A percentile compares a stretch with the other conserved stretches of the same genome.
phyloP scores from a whole-genome alignment of 64 coral and sea anemone species.

The Hydrozoanthus tunicans region DNA sequence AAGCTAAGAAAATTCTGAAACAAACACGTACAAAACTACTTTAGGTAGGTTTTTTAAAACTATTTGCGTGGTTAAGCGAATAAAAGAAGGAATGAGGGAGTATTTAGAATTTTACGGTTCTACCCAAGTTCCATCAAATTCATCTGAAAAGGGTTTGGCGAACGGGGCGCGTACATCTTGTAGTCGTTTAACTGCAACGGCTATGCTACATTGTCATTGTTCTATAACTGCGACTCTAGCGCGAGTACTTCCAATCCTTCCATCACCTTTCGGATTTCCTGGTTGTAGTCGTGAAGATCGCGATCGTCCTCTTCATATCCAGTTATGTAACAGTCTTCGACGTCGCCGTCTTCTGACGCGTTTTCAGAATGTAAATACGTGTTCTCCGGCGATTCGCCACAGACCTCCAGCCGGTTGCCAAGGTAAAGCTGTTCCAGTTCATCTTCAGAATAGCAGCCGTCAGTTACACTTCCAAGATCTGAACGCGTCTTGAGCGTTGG shows the following conservation, averaged over 20 bases:
- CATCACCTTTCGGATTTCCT: conserved; percentile 49
- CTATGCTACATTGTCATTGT: neutral
- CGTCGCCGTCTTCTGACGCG: conserved; percentile 78
- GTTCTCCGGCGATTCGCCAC: conserved; percentile 91
- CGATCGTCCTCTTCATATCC: conserved; percentile 38
- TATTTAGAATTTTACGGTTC: no score
- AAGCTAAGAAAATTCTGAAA: no score
- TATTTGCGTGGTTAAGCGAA: neutral
- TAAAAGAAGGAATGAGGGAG: neutral
- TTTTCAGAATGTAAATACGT: conserved; percentile 91
- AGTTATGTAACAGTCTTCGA: conserved; percentile 36
- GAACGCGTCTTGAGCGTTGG: conserved; percentile 76
- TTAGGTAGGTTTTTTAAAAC: neutral
- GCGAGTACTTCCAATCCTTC: conserved; percentile 42
- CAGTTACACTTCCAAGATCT: conserved; percentile 82
- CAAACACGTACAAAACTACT: no score
- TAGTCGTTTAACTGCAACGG: conserved; percentile 1
- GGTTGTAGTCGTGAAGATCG: conserved; percentile 45
- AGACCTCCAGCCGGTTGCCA: conserved; percentile 87
- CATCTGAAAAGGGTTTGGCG: neutral
- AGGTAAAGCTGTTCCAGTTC: conserved; percentile 88
- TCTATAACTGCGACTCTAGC: conserved; percentile 50
- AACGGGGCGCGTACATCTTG: neutral
- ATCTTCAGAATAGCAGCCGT: conserved; percentile 81
- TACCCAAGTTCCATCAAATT: no score